Conservation (phyloP, 2,888 invertebrate species). For the Thereva unica region DNA sequence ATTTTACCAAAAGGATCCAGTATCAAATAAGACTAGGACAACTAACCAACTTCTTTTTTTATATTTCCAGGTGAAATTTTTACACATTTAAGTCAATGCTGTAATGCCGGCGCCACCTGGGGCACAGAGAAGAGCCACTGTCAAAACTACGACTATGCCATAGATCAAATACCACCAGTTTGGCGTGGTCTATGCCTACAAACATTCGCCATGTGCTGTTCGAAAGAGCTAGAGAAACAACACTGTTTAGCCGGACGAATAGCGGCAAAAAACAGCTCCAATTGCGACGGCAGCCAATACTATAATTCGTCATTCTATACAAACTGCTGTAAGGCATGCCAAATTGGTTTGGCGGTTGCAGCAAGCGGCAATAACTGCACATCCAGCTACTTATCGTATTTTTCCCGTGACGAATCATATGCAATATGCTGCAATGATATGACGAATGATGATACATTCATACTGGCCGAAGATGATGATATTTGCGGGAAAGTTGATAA, state of each 20-base stretch:
- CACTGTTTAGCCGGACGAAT: constrained; percentile 53
- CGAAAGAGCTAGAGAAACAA: constrained; percentile 58
- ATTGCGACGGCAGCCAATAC: constrained; percentile 47
- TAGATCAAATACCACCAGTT: constrained; percentile 61
- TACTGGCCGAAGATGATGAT: constrained; percentile 50
- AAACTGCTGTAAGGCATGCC: constrained; percentile 69
- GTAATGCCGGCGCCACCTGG: constrained; percentile 61
- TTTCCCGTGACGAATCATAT: constrained; percentile 62
- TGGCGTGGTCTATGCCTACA: constrained; percentile 67
- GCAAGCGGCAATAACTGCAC: constrained; percentile 61
- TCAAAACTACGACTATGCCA: constrained; percentile 60
- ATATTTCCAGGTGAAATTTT: constrained; percentile 46
- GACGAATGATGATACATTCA: constrained; percentile 32
- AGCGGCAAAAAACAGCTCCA: constrained; percentile 50
- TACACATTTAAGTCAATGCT: constrained; percentile 58
- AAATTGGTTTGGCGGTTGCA: constrained; percentile 65
- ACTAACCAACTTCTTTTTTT: background rate
- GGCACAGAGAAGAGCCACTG: constrained; percentile 60
- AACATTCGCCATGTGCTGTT: constrained; percentile 69
- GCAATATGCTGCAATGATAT: constrained; percentile 63
- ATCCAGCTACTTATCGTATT: constrained; percentile 59
- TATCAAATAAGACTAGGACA: no score
- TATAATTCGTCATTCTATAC: constrained; percentile 51
- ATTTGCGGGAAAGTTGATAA: constrained; percentile 61
- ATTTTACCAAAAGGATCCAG: no score